phyloP scores from a whole-genome alignment of 1,140 invertebrate species.

The Drosophila takahashii region DNA sequence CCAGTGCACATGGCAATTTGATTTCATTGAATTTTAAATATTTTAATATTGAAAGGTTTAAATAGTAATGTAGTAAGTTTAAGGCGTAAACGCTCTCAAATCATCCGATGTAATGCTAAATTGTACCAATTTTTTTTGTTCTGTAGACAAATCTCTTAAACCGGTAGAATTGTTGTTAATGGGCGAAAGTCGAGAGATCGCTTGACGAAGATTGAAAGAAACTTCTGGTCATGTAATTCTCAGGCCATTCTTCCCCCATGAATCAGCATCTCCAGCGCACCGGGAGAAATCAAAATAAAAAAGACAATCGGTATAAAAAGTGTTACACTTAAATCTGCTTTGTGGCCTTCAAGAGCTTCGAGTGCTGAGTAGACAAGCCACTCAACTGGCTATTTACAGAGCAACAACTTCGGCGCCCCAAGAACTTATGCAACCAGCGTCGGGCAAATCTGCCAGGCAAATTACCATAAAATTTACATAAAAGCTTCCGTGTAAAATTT shows the following conservation, averaged over 20 bases:
- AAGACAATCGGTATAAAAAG: slow-evolving; percentile 39
- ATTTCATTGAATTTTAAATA: not conserved
- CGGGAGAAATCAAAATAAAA: slow-evolving; percentile 37
- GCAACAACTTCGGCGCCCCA: slow-evolving; percentile 29
- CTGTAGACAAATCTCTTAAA: slow-evolving; percentile 4
- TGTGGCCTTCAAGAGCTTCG: slow-evolving; percentile 20
- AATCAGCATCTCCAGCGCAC: slow-evolving; percentile 49
- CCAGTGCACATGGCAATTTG: not conserved
- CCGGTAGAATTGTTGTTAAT: slow-evolving; percentile 31
- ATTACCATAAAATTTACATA: slow-evolving; percentile 83
- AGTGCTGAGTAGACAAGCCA: slow-evolving; percentile 41
- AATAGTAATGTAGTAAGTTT: not conserved
- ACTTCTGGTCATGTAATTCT: slow-evolving; percentile 62
- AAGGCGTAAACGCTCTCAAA: not conserved
- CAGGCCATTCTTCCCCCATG: slow-evolving; percentile 50
- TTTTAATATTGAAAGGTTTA: not conserved
- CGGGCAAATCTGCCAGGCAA: slow-evolving; percentile 37
- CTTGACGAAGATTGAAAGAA: slow-evolving; percentile 34
- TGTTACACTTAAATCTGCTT: slow-evolving; percentile 56
- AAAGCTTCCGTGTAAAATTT: slow-evolving; percentile 81
- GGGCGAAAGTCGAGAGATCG: slow-evolving; percentile 36
- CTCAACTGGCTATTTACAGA: slow-evolving; percentile 12
- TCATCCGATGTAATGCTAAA: too few species aligned
- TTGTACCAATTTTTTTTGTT: not conserved
- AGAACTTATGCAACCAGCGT: slow-evolving; percentile 43